These are phyloP conservation scores for Mamestra brassicae DNA, from an alignment of 2,888 invertebrate species.

Conservation along the genomic window DNA sequence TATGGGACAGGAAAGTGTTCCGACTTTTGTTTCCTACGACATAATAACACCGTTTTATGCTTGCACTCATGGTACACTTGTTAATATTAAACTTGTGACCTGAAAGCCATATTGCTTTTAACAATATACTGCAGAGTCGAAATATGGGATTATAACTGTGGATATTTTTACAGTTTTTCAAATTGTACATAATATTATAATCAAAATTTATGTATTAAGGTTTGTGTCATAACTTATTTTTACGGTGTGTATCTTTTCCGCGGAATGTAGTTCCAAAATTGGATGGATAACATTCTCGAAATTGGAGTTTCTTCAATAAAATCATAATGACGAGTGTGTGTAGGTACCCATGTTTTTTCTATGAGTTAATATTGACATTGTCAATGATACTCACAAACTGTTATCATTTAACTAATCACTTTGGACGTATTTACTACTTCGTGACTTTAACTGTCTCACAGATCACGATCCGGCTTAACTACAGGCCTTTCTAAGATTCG, in stretches of 20 bases:
- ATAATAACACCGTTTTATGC: slow-evolving; percentile 58
- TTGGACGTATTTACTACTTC: background rate
- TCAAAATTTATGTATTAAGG: too few species aligned
- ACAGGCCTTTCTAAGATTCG: background rate
- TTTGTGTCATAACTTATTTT: background rate
- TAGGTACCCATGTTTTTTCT: too few species aligned
- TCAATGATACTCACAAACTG: too few species aligned
- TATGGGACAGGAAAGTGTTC: slow-evolving; percentile 50
- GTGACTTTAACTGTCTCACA: background rate
- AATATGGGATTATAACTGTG: slow-evolving; percentile 4
- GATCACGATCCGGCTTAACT: background rate
- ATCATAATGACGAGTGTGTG: background rate
- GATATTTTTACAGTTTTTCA: background rate
- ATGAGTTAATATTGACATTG: too few species aligned
- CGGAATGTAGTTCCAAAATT: background rate
- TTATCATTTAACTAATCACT: background rate
- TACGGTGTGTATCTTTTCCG: background rate
- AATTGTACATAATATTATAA: background rate
- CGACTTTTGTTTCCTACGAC: slow-evolving; percentile 55
- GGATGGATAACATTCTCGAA: background rate
- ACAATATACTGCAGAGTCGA: slow-evolving; percentile 15
- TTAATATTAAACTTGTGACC: slow-evolving; percentile 49
- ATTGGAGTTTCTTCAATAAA: background rate
- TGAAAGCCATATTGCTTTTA: slow-evolving; percentile 33
- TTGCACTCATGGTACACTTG: slow-evolving; percentile 50